Conservation (phyloP, 1,140 invertebrate species). For the Trichoplusia ni region DNA sequence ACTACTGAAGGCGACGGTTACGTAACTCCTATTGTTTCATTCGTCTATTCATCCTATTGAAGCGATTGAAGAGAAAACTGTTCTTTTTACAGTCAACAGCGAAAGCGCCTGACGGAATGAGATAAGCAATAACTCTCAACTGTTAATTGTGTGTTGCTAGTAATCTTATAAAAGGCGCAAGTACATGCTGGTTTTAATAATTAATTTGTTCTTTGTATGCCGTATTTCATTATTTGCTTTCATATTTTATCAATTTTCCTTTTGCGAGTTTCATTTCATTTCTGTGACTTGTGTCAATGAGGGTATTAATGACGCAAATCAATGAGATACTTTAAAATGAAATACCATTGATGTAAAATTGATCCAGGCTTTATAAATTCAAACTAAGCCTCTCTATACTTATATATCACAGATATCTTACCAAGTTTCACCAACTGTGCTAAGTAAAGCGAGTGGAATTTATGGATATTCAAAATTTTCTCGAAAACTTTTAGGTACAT, state of each 20-base stretch:
- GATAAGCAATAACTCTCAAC: constrained; percentile 39
- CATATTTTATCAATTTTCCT: too few relatives aligned
- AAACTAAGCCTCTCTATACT: too few relatives aligned
- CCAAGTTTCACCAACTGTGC: too few relatives aligned
- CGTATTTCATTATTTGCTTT: background rate
- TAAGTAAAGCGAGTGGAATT: background rate
- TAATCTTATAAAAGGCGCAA: constrained; percentile 24
- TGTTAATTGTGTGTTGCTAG: constrained; percentile 27
- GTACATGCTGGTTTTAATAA: background rate
- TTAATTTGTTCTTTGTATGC: background rate
- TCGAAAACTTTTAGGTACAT: background rate
- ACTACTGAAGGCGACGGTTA: constrained; percentile 1
- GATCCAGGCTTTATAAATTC: too few relatives aligned
- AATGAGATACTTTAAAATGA: too few relatives aligned
- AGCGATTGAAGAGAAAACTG: background rate
- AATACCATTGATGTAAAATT: too few relatives aligned
- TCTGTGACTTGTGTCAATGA: too few relatives aligned
- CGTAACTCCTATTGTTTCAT: constrained; percentile 8
- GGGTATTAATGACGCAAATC: too few relatives aligned
- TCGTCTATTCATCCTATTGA: constrained; percentile 14
- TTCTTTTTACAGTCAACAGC: constrained; percentile 16
- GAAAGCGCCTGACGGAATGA: constrained; percentile 34
- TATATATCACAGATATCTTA: too few relatives aligned
- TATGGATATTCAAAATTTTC: background rate
- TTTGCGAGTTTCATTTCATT: too few relatives aligned